Conservation (phyloP, 2,888 invertebrate species). For the Oligia strigilis region DNA sequence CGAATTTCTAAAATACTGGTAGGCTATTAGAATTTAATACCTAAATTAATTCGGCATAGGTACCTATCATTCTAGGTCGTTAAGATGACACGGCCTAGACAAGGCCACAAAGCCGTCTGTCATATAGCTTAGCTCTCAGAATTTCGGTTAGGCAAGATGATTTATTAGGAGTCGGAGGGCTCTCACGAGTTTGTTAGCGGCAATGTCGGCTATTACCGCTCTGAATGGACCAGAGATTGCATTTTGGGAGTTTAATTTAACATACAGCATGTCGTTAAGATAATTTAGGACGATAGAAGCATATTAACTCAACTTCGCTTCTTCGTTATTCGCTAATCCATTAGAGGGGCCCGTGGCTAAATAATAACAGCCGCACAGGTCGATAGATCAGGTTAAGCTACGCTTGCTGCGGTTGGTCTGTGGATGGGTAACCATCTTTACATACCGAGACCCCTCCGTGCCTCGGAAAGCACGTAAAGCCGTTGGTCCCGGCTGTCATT, state of each 20-base stretch:
- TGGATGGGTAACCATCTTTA: too few species aligned
- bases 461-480: too few species aligned
- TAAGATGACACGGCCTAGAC: conserved; percentile 50
- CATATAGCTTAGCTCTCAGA: conserved; percentile 49
- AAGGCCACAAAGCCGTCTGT: conserved; percentile 47
- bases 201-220: conserved; percentile 36
- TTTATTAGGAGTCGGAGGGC: conserved; percentile 45
- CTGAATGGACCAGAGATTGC: conserved; percentile 36
- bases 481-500: too few species aligned
- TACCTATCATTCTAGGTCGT: conserved; percentile 34
- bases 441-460: too few species aligned
- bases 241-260: conserved; percentile 20
- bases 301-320: not conserved
- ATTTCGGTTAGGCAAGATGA: conserved; percentile 48
- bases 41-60: conserved; percentile 49
- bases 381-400: too few species aligned
- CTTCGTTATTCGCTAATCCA: not conserved
- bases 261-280: not conserved
- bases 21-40: conserved; percentile 36
- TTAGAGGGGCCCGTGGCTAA: too few species aligned
- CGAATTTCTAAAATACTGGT: conserved; percentile 20
- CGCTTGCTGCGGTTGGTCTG: too few species aligned
- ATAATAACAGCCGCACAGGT: too few species aligned
- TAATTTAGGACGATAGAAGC: not conserved
- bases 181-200: conserved; percentile 37